Base-by-base conservation (phyloP, 2,113 vertebrate genomes). In the Cercopithecus mona region DNA sequence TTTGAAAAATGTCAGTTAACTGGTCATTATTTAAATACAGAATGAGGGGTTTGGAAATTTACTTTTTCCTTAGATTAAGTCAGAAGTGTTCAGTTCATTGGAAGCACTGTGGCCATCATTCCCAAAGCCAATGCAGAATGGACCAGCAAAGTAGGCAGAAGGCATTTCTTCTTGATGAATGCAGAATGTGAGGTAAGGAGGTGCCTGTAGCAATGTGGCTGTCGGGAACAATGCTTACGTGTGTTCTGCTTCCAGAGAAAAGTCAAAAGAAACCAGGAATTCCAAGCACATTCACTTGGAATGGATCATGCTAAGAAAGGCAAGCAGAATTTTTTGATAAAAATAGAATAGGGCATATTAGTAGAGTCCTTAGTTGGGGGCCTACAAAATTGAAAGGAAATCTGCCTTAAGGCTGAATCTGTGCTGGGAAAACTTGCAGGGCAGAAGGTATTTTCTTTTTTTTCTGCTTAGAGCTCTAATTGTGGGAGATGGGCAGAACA, bases 371-470 rank as follows among this genome's bases (percentile, higher is more conserved):
- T 76, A 68, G 50, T 22, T 61, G 93, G 83, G 45, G 70, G 45
- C 52, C 92, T 90, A 70, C n/a, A 70, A 96, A 97, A 98, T 72
- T 96, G 82, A 96, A 96, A 97, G 79, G 30, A 25, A 93, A 89
- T 89, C 91, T 80, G 40, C 66, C 10, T 70, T 90, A 25, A 90
- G 68, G n/a, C 52, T 95, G 45, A 90, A 55, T 93, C 48, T 96
- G 23, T 92, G 38, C 32, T 93, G 79, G 50, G 55, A 80, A 90
- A 75, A 85, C 2, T 25, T 88, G 3, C 82, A 94, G 85, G 76
- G 12, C n/a, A 96, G 72, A 87, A 89, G 22, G 68, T 86, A 35
- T 96, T 93, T 96, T 78, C 16, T 90, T 79, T 76, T 35, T 38
- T 86, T 72, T 25, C 5, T n/a, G 40, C 50, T 95, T 66, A 88